Percentiles rank a stretch among this genome's conserved stretches.
These are phyloP conservation scores for Nemurella pictetii DNA, from an alignment of 2,888 invertebrate genomes.

Conservation along the genomic window DNA sequence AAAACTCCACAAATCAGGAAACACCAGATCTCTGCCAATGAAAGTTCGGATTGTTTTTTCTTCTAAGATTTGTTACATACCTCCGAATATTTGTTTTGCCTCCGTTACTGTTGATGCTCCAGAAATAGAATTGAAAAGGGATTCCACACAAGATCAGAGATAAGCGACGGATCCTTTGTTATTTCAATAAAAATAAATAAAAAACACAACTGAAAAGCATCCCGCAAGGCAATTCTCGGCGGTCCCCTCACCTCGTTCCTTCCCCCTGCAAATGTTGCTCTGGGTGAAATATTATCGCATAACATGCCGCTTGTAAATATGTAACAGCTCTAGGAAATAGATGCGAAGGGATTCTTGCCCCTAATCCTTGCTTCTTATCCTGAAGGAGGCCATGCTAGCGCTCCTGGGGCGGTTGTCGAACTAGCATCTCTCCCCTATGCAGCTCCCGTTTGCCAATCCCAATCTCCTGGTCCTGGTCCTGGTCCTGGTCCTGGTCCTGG, in stretches of 20 bases:
- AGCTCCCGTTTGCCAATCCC: too few relatives aligned
- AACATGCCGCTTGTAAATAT: background rate
- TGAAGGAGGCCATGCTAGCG: background rate
- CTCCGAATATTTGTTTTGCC: too few relatives aligned
- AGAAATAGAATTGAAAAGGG: background rate
- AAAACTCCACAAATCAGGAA: too few relatives aligned
- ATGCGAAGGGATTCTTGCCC: background rate
- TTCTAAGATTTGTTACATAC: too few relatives aligned
- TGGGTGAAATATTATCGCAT: background rate
- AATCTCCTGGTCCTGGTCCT: too few relatives aligned
- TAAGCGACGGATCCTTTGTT: background rate
- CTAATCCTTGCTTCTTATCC: constrained; percentile 17
- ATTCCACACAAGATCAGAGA: background rate
- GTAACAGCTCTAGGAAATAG: background rate
- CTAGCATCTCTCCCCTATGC: too few relatives aligned
- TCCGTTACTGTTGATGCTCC: too few relatives aligned
- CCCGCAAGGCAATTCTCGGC: too few relatives aligned
- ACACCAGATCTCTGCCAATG: too few relatives aligned
- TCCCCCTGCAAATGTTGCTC: background rate
- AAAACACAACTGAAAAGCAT: too few relatives aligned
- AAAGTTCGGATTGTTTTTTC: too few relatives aligned
- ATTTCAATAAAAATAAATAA: background rate
- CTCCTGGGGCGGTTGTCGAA: background rate
- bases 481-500: too few relatives aligned
- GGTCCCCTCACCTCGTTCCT: background rate